Evolutionary conservation across 2,113 vertebrate species (phyloP), one percentile per base, ranked within the genome.

Genomic region (Takifugu flavidus): DNA sequence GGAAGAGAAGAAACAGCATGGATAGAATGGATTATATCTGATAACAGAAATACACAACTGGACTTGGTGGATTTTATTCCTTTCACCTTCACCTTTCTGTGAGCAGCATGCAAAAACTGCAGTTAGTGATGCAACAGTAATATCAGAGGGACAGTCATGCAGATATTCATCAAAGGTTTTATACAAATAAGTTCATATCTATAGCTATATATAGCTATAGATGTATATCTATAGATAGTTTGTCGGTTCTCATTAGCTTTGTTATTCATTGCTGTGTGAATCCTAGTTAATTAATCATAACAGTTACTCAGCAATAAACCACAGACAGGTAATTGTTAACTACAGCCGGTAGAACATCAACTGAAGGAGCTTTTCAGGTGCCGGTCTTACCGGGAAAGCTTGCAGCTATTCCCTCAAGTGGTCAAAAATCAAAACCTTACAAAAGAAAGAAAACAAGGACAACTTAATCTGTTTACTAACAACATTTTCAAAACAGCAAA

Each of bases 11-110:
- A 57, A 61, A 62, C 28, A n/a, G 2, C 29, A 51, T 67, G 71
- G 80, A 84, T 70, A 60, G 65, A 59, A 58, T 28, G 72, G 84
- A 75, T 84, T 80, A 82, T 64, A 82, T 77, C 78, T 72, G 82
- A 83, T 86, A 82, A 66, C 39, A 68, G 59, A 57, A 80, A 78
- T 77, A 75, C 64, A 78, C 71, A 83, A 66, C 68, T 75, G 60
- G 73, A 64, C 58, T 69, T 77, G 15, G 20, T 63, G 60, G 62
- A 50, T 54, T 45, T 53, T 53, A 25, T 13, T 50, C 25, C 42
- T 71, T 59, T 47, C 56, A 66, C 59, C 55, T 57, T 46, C 79
- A 67, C 70, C 76, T 75, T 70, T 34, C 66, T 57, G 75, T 77
- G 82, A 84, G 79, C 75, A 58, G 82, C 70, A 83, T 82, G 80